These are phyloP conservation scores for Tyria jacobaeae DNA, from an alignment of 2,888 invertebrate genomes.

Conservation along the genomic window DNA sequence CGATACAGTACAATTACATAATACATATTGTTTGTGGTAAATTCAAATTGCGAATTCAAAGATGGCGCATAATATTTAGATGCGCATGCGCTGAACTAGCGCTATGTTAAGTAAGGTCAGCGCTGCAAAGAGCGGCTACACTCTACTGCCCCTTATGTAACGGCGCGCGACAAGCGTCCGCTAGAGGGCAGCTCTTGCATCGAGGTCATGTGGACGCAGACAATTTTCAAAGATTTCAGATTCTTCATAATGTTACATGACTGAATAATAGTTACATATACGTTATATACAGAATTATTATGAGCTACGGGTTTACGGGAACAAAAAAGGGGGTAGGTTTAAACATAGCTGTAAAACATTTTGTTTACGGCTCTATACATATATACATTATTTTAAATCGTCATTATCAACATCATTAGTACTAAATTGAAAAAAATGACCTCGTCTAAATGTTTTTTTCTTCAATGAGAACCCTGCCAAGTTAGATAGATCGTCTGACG, in stretches of 20 bases:
- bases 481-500: too few species aligned
- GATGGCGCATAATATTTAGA: constrained; percentile 42
- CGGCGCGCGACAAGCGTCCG: constrained; percentile 37
- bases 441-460: too few species aligned
- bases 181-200: constrained; percentile 48
- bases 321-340: neutral
- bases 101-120: constrained; percentile 77
- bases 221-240: neutral
- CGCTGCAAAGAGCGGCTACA: constrained; percentile 49
- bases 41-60: constrained; percentile 38
- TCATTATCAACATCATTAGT: too few species aligned
- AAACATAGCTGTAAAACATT: neutral
- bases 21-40: neutral
- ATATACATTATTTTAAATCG: too few species aligned
- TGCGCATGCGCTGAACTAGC: constrained; percentile 59
- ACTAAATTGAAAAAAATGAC: too few species aligned
- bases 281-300: constrained; percentile 15
- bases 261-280: constrained; percentile 20
- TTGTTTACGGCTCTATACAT: neutral
- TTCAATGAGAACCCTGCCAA: too few species aligned
- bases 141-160: constrained; percentile 61
- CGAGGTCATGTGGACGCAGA: constrained; percentile 38
- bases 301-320: neutral
- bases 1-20: constrained; percentile 36
- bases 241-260: constrained; percentile 12